phyloP scores from a whole-genome alignment of 1,140 invertebrate genomes.

The Alviniconcha marisindica region DNA sequence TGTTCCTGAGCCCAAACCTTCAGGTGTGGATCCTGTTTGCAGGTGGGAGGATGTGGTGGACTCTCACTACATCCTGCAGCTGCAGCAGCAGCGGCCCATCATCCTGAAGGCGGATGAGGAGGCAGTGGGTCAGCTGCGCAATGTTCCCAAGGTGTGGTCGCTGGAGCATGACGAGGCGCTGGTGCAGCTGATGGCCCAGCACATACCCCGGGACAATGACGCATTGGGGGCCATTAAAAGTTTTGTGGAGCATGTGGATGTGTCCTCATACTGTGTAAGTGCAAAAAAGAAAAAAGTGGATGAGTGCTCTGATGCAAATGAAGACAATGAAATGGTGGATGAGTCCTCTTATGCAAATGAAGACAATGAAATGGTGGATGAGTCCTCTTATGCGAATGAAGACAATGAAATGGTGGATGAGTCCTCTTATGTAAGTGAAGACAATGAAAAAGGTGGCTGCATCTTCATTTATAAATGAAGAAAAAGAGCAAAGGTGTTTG shows the following conservation, averaged over 20 bases:
- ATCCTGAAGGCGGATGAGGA: slow-evolving; percentile 58
- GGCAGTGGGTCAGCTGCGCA: slow-evolving; percentile 62
- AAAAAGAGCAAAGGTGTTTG: too few relatives aligned
- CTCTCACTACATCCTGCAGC: slow-evolving; percentile 60
- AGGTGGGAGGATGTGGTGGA: slow-evolving; percentile 71
- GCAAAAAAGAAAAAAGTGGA: too few relatives aligned
- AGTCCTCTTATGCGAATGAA: too few relatives aligned
- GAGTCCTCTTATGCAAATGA: too few relatives aligned
- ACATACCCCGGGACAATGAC: slow-evolving; percentile 68
- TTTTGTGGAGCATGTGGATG: slow-evolving; percentile 73
- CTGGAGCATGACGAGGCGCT: slow-evolving; percentile 73
- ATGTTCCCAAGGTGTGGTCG: slow-evolving; percentile 67
- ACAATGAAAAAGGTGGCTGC: too few relatives aligned
- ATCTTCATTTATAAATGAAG: too few relatives aligned
- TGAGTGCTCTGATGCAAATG: too few relatives aligned
- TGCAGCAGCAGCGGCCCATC: slow-evolving; percentile 53
- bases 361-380: too few relatives aligned
- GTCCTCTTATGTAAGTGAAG: too few relatives aligned
- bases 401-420: too few relatives aligned
- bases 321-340: too few relatives aligned
- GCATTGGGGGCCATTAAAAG: slow-evolving; percentile 69
- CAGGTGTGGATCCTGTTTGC: slow-evolving; percentile 47
- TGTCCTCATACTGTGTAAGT: slow-evolving; percentile 71
- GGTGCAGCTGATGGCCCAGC: slow-evolving; percentile 71
- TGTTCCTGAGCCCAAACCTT: too few relatives aligned